Evolutionary conservation across 2,888 invertebrate species (phyloP).

Genomic region (Chymomyza procnemis): DNA sequence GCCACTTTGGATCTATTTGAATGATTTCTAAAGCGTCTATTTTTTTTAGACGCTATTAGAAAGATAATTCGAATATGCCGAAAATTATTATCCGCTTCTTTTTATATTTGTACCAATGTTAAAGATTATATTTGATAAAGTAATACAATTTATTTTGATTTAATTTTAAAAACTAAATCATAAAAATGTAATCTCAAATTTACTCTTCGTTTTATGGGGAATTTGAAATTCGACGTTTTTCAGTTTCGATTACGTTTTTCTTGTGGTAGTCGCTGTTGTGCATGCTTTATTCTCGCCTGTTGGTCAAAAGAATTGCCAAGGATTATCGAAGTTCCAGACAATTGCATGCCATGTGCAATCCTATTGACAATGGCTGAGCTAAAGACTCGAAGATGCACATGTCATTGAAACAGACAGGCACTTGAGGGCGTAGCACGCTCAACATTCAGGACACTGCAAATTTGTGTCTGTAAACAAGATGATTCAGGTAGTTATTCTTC

Average conservation of each 20-base stretch:
- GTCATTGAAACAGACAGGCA: background rate
- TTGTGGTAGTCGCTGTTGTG: background rate
- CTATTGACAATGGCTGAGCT: background rate
- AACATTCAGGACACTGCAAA: background rate
- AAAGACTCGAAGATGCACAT: background rate
- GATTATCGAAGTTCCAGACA: constrained; percentile 20
- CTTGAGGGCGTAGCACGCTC: background rate
- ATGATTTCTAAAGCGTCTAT: too few species aligned
- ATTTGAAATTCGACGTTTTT: background rate
- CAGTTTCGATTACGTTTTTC: background rate
- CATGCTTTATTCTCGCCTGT: background rate
- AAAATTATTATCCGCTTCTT: too few species aligned
- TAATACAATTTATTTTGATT: too few species aligned
- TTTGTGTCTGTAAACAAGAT: background rate
- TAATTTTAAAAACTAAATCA: too few species aligned
- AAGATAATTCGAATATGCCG: too few species aligned
- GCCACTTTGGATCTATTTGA: too few species aligned
- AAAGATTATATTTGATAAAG: too few species aligned
- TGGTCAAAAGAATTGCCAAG: constrained; percentile 4
- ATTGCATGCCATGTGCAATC: background rate
- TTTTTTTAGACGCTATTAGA: too few species aligned
- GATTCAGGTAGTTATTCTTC: background rate
- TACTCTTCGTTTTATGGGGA: background rate
- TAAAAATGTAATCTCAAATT: too few species aligned
- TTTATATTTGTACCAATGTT: too few species aligned